Conservation (phyloP, 2,888 invertebrate species). For the Coecobrya sp. region DNA sequence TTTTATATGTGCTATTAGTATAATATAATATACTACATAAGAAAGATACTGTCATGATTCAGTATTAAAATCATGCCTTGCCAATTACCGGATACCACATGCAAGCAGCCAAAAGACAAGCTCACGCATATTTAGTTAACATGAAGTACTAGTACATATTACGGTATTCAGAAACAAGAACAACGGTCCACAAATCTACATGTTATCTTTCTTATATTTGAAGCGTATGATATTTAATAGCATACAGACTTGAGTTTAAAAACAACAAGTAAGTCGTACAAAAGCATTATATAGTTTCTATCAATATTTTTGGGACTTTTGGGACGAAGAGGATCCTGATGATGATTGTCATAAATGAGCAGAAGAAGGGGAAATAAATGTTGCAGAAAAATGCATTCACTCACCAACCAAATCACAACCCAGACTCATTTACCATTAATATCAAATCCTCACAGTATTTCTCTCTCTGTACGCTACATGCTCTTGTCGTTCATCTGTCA, state of each 20-base stretch:
- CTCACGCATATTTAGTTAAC: conserved; percentile 53
- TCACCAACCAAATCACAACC: background rate
- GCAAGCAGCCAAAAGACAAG: conserved; percentile 3
- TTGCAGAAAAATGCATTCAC: conserved; percentile 69
- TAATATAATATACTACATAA: too few species aligned
- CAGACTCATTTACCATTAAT: conserved; percentile 27
- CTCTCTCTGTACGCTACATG: background rate
- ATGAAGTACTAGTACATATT: conserved; percentile 5
- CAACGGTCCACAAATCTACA: background rate
- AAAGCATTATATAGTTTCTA: background rate
- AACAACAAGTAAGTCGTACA: conserved; percentile 4
- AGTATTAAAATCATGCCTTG: conserved; percentile 73
- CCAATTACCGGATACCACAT: conserved; percentile 65
- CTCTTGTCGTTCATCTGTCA: conserved; percentile 39
- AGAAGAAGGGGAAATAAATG: conserved; percentile 61
- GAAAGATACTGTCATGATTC: conserved; percentile 55
- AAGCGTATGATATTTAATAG: too few species aligned
- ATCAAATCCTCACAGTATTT: conserved; percentile 4
- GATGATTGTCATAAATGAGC: background rate
- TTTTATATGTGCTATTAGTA: background rate
- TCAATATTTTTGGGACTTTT: background rate
- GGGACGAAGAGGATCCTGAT: conserved; percentile 8
- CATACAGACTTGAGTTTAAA: conserved; percentile 6
- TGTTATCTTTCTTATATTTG: conserved; percentile 44
- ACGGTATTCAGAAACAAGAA: background rate